Evolutionary conservation across 2,797 vertebrate species (phyloP).

Genomic region (Catamblyrhynchus diadema): DNA sequence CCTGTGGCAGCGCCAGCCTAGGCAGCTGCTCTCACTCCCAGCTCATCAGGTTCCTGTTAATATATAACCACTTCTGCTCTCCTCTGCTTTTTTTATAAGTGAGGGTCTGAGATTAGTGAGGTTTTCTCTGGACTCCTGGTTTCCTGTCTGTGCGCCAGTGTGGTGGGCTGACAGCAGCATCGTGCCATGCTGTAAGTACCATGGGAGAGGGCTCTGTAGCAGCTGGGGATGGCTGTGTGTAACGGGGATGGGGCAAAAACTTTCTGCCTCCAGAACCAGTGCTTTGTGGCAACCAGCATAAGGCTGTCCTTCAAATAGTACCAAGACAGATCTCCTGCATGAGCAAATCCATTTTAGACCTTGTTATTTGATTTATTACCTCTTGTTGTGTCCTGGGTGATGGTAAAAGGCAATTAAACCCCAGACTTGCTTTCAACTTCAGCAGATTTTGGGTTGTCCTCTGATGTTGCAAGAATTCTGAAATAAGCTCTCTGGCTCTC

Average conservation of each 20-base stretch:
- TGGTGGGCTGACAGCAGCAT: too few species aligned
- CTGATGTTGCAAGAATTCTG: background rate
- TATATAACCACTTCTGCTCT: background rate
- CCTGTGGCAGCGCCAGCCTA: background rate
- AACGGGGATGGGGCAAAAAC: background rate
- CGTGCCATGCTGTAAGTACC: fast-evolving
- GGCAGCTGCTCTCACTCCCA: background rate
- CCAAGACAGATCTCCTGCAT: background rate
- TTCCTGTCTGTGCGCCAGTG: fast-evolving
- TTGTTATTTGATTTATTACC: background rate
- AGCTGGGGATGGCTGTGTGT: background rate
- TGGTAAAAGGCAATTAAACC: background rate
- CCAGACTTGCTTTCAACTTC: background rate
- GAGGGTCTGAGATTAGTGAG: fast-evolving
- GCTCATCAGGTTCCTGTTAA: background rate
- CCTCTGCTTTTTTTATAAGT: fast-evolving
- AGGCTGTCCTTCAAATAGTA: background rate
- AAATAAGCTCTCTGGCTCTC: background rate
- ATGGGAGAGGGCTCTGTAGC: background rate
- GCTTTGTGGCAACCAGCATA: background rate
- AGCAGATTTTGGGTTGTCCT: background rate
- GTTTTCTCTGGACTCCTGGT: fast-evolving
- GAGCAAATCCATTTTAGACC: background rate
- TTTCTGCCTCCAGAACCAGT: background rate
- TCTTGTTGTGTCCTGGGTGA: background rate